Conservation (phyloP, 2,888 invertebrate species). For the Disparrhopalites patrizii region DNA sequence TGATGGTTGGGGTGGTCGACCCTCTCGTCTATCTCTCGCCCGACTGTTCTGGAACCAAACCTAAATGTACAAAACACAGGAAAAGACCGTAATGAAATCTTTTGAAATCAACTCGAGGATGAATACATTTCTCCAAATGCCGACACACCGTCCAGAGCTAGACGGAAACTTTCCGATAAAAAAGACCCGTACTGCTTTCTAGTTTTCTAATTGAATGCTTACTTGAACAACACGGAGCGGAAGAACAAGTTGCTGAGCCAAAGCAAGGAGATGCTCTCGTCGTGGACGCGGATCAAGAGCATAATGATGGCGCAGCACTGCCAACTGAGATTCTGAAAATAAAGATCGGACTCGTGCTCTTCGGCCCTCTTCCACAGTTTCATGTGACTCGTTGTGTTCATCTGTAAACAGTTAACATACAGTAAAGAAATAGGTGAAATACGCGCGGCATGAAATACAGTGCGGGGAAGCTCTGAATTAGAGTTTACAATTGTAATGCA, state of each 20-base stretch:
- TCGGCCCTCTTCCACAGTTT: conserved; percentile 46
- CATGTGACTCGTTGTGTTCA: conserved; percentile 32
- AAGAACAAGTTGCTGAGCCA: conserved; percentile 69
- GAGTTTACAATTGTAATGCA: no score
- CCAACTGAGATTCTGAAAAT: conserved; percentile 89
- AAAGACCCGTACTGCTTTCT: not conserved
- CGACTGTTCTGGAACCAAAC: conserved; percentile 97
- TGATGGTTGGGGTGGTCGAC: conserved; percentile 49
- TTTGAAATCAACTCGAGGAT: conserved; percentile 3
- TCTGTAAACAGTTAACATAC: no score
- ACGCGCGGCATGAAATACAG: no score
- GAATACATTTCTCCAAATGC: conserved; percentile 11
- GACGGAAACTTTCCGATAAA: not conserved
- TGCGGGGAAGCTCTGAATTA: no score
- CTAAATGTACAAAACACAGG: conserved; percentile 62
- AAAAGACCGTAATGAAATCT: conserved; percentile 12
- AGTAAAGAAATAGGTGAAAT: no score
- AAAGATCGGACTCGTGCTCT: conserved; percentile 74
- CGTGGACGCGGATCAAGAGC: conserved; percentile 86
- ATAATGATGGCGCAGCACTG: conserved; percentile 83
- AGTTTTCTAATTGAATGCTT: conserved; percentile 47
- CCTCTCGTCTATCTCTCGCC: conserved; percentile 76
- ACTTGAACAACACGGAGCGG: conserved; percentile 59
- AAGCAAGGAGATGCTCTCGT: conserved; percentile 84
- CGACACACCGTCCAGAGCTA: not conserved